These are phyloP conservation scores for Acanthacorydalis orientalis DNA, from an alignment of 2,888 invertebrate genomes.

Conservation along the genomic window DNA sequence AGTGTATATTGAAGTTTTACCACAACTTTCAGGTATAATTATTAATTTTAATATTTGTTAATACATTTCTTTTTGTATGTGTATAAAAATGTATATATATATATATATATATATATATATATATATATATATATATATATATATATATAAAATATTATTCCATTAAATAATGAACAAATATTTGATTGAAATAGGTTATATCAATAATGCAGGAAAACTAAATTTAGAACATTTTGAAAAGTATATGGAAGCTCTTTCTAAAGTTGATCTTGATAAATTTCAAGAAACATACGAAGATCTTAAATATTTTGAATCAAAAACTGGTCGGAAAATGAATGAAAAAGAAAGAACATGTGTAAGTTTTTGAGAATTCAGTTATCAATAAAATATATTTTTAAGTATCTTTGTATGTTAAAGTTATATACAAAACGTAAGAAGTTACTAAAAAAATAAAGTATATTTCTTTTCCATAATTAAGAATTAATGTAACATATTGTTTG, in stretches of 20 bases:
- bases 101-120: no score
- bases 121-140: no score
- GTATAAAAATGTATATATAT: no score
- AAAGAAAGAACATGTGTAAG: constrained; percentile 16
- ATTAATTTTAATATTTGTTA: no score
- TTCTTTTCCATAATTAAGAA: no score
- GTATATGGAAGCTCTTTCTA: constrained; percentile 60
- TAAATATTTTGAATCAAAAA: constrained; percentile 67
- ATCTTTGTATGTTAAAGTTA: no score
- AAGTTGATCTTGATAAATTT: constrained; percentile 59
- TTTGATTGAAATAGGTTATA: constrained; percentile 57
- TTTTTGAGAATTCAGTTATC: no score
- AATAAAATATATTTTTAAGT: no score
- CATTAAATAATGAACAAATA: constrained; percentile 4
- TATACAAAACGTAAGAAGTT: no score
- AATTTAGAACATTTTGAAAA: constrained; percentile 71
- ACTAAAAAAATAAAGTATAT: no score
- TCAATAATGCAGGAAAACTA: constrained; percentile 77
- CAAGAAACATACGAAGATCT: constrained; percentile 63
- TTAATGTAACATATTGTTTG: no score
- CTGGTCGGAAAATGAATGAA: constrained; percentile 39
- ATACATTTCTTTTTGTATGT: no score
- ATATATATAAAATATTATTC: not conserved
- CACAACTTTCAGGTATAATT: constrained; percentile 58
- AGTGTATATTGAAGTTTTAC: constrained; percentile 74